A percentile compares a stretch with the other conserved stretches of the same genome.
Evolutionary conservation across 2,888 invertebrate genomes (phyloP).

Genomic region (Dastarcus helophoroides): DNA sequence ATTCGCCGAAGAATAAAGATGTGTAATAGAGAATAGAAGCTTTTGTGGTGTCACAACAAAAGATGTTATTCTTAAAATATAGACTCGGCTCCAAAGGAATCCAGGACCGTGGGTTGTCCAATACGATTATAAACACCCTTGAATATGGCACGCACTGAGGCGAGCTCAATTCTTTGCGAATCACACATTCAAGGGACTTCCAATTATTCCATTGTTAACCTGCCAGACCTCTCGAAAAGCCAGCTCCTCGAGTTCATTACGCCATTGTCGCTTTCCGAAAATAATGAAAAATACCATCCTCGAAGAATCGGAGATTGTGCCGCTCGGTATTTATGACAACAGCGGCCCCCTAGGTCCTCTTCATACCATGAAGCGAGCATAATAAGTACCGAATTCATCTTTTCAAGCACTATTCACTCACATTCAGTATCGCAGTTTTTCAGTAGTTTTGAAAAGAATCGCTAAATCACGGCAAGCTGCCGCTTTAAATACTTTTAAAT

Average conservation of each 20-base stretch:
- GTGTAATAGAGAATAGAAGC: too few relatives aligned
- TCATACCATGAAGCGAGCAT: slow-evolving; percentile 16
- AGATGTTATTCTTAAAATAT: slow-evolving; percentile 12
- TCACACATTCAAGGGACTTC: slow-evolving; percentile 22
- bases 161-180: slow-evolving; percentile 29
- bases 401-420: slow-evolving; percentile 13
- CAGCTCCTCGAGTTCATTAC: slow-evolving; percentile 24
- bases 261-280: slow-evolving; percentile 21
- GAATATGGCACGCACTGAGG: slow-evolving; percentile 23
- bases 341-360: slow-evolving; percentile 9
- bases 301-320: slow-evolving; percentile 14
- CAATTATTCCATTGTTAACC: slow-evolving; percentile 28
- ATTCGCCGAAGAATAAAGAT: too few relatives aligned
- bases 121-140: slow-evolving; percentile 24
- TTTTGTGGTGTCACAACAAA: slow-evolving; percentile 11
- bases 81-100: too few relatives aligned
- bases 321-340: not conserved
- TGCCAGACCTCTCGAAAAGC: slow-evolving; percentile 25
- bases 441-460: slow-evolving; percentile 16
- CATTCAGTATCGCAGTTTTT: slow-evolving; percentile 13
- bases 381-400: slow-evolving; percentile 14
- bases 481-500: slow-evolving; percentile 7
- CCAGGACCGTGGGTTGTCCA: slow-evolving; percentile 12
- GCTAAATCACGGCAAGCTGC: slow-evolving; percentile 14
- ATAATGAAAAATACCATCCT: slow-evolving; percentile 16